A percentile compares a stretch with the other conserved stretches of the same genome.
phyloP scores from a whole-genome alignment of 1,140 invertebrate species.

The Anastatus disparis region DNA sequence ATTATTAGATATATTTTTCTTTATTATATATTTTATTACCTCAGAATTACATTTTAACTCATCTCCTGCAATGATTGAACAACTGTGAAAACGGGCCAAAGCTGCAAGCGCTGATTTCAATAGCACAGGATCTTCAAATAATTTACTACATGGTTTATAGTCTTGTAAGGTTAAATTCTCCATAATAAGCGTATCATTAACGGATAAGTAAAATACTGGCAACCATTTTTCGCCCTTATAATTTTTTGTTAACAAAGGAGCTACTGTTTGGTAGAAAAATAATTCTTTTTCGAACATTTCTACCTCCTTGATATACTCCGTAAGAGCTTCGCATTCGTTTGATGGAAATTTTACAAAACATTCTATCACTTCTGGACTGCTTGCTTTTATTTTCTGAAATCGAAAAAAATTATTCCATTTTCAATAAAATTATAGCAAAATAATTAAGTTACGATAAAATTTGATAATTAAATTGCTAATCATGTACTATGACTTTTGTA shows the following conservation, averaged over 20 bases:
- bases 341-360: slow-evolving; percentile 67
- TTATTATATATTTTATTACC: neutral
- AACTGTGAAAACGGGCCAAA: neutral
- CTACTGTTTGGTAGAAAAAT: slow-evolving; percentile 59
- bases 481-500: too few species aligned
- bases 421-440: neutral
- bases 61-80: neutral
- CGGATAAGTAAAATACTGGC: neutral
- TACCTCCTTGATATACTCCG: slow-evolving; percentile 62
- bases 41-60: neutral
- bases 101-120: neutral
- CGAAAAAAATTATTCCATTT: neutral
- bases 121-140: neutral
- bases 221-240: slow-evolving; percentile 1
- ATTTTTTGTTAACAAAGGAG: slow-evolving; percentile 56
- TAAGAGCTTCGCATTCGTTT: slow-evolving; percentile 52
- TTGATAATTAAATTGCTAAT: too few species aligned
- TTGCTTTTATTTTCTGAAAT: neutral
- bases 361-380: neutral
- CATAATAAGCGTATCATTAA: neutral
- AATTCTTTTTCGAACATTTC: slow-evolving; percentile 67
- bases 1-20: too few species aligned
- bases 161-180: neutral
- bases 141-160: neutral
- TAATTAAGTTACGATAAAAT: too few species aligned